These are phyloP conservation scores for Drosophila parvula DNA, from an alignment of 1,140 invertebrate species.

Conservation along the genomic window DNA sequence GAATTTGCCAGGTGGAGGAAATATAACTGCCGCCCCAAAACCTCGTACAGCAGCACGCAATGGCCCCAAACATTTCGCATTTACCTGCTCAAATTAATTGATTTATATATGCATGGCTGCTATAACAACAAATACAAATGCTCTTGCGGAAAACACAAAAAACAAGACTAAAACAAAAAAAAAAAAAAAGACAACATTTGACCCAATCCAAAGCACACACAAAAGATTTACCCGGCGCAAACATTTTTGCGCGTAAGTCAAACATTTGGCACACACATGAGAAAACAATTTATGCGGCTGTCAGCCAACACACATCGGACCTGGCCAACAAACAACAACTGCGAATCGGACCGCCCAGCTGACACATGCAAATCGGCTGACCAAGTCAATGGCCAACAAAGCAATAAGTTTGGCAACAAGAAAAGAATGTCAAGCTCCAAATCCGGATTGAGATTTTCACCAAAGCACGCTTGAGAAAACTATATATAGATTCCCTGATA, in stretches of 20 bases:
- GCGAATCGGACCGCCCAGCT: conserved; percentile 57
- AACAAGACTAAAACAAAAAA: conserved; percentile 11
- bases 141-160: conserved; percentile 56
- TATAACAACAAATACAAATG: conserved; percentile 35
- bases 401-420: conserved; percentile 40
- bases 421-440: conserved; percentile 36
- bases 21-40: conserved; percentile 34
- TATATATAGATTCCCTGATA: background rate
- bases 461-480: background rate
- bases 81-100: conserved; percentile 75
- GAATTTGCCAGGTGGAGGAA: conserved; percentile 59
- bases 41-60: conserved; percentile 15
- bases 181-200: conserved; percentile 8
- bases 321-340: conserved; percentile 24
- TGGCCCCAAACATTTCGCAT: conserved; percentile 44
- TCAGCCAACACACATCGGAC: conserved; percentile 50
- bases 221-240: conserved; percentile 64
- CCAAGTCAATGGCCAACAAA: conserved; percentile 58
- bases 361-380: conserved; percentile 69
- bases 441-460: conserved; percentile 25
- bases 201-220: conserved; percentile 44
- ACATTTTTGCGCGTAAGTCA: conserved; percentile 77
- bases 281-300: conserved; percentile 80
- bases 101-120: conserved; percentile 64
- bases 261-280: conserved; percentile 79